Evolutionary conservation across 2,888 invertebrate species (phyloP), one percentile per base, ranked within the genome.

Genomic region (Pyrrhia umbra): DNA sequence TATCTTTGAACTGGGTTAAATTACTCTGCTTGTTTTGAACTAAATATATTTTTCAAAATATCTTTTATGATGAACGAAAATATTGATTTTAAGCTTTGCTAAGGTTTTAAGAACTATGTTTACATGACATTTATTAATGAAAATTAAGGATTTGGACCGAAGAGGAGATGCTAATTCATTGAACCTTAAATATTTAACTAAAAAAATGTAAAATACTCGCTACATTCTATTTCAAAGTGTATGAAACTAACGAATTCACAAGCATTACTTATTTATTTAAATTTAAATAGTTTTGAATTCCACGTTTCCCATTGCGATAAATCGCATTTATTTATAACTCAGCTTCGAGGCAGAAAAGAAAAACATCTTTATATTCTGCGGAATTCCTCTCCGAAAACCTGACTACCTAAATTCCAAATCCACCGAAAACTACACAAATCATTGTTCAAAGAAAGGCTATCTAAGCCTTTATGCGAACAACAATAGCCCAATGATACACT

Each of bases 381-480:
- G n/a, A 37, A 60, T 37, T 49, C 16, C 51, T 9, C 18, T 10
- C 18, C 20, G 23, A 69, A 66, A 70, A 30, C 42, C 30, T 34
- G 46, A 54, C 6, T 15, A 13, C 20, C 37, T 23, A 50, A 50
- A 39, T 20, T 27, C 3, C 10, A 21, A 42, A 18, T 40, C 25
- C 4, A 8, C 40, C 6, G 8, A 5, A 10, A 8, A 39, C 25
- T 20, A 52, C n/a, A 51, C 52, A 74, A 74, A 62, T 60, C 51
- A 68, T 49, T 46, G 0, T 9, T 15, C 23, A 34, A 43, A 58
- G 45, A 58, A 58, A 58, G 21, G 20, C 51, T n/a, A 62, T 60
- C 60, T 60, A 60, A 68, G 64, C 72, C 70, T 66, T 62, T 59
- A 56, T 45, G 42, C 16, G 42, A 60, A 43, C 74, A 62, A 72